These are phyloP conservation scores for Eupithecia abbreviata DNA, from an alignment of 2,888 invertebrate species.

Conservation along the genomic window DNA sequence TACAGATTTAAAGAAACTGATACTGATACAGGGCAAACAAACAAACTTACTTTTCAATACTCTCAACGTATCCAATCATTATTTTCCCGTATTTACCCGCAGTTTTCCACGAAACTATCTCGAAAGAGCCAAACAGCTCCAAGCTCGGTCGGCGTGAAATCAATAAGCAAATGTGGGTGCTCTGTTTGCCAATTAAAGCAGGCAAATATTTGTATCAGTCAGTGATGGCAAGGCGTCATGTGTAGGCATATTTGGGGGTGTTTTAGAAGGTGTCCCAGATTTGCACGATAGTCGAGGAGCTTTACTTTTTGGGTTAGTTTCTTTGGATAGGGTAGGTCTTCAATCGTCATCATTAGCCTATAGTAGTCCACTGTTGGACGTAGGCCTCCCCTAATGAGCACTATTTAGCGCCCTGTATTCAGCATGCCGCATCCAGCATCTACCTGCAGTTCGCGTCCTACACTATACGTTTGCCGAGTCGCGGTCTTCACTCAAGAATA, in stretches of 20 bases:
- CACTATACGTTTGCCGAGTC: too few relatives aligned
- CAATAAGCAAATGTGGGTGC: conserved; percentile 46
- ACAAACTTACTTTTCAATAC: too few relatives aligned
- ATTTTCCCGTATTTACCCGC: background rate
- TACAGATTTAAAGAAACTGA: too few relatives aligned
- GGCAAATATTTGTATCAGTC: conserved; percentile 40
- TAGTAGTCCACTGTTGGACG: too few relatives aligned
- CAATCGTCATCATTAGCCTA: too few relatives aligned
- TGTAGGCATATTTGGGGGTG: background rate
- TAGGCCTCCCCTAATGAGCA: too few relatives aligned
- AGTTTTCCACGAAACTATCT: conserved; percentile 7
- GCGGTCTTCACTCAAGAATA: too few relatives aligned
- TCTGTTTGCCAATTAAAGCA: conserved; percentile 52
- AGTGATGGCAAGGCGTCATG: conserved; percentile 4
- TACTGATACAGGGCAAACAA: too few relatives aligned
- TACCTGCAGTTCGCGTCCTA: too few relatives aligned
- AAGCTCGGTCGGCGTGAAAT: conserved; percentile 17
- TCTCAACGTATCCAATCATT: background rate
- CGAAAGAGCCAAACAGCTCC: background rate
- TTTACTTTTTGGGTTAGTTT: background rate
- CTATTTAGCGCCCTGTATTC: too few relatives aligned
- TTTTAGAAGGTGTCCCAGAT: background rate
- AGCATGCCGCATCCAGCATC: too few relatives aligned
- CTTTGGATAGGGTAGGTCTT: too few relatives aligned
- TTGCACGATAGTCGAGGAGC: background rate